Conservation (phyloP, 2,888 invertebrate genomes). For the Alloscopus bannaensis region DNA sequence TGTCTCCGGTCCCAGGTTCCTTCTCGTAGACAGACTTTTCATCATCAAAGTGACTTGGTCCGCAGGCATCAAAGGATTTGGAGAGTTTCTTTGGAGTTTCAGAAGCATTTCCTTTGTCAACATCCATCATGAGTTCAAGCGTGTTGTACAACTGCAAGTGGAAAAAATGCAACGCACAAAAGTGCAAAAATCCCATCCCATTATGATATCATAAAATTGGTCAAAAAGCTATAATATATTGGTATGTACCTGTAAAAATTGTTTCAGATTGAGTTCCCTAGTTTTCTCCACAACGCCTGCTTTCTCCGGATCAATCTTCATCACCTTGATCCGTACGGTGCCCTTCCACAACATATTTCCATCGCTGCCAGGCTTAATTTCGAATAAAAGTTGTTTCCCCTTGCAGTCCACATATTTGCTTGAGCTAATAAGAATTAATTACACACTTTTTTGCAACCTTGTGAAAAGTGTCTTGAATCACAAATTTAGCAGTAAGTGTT, state of each 20-base stretch:
- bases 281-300: constrained; percentile 77
- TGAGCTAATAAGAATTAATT: constrained; percentile 76
- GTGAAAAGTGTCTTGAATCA: background rate
- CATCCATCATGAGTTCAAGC: constrained; percentile 51
- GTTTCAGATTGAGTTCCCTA: constrained; percentile 80
- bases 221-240: background rate
- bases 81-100: constrained; percentile 32
- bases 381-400: constrained; percentile 82
- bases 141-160: constrained; percentile 48
- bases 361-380: constrained; percentile 81
- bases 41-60: background rate
- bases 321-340: constrained; percentile 81
- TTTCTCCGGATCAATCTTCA: constrained; percentile 79
- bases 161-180: background rate
- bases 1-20: background rate
- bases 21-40: constrained; percentile 12
- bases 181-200: background rate
- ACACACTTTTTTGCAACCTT: background rate
- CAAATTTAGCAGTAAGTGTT: constrained; percentile 74
- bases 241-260: constrained; percentile 80
- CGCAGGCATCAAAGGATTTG: constrained; percentile 16
- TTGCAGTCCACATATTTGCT: constrained; percentile 80
- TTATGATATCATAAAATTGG: background rate
- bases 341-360: constrained; percentile 82
- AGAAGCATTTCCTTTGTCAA: constrained; percentile 38